Evolutionary conservation across 2,113 vertebrate genomes (phyloP).

Genomic region (Psammodynastes pulverulentus): DNA sequence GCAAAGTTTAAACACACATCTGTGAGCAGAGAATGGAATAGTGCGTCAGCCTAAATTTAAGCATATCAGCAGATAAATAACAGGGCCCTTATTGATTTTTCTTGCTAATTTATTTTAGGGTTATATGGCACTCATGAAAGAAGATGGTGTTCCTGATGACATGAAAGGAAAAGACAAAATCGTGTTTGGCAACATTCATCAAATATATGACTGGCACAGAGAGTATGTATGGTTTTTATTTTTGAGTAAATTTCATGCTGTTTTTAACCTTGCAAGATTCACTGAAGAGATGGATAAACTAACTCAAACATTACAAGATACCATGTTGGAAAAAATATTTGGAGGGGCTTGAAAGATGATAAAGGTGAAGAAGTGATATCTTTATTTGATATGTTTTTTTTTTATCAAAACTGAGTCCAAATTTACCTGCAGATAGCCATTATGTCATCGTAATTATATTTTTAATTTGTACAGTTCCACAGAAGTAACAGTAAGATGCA

Average conservation of each 20-base stretch:
- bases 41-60: neutral
- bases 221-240: conserved; percentile 78
- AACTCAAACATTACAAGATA: neutral
- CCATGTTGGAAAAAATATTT: neutral
- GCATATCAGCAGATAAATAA: neutral
- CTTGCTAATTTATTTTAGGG: conserved; percentile 72
- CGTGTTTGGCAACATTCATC: conserved; percentile 97
- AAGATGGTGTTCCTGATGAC: conserved; percentile 94
- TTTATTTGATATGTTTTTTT: neutral
- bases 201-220: conserved; percentile 99
- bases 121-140: conserved; percentile 96
- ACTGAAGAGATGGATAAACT: neutral
- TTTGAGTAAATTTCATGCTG: neutral
- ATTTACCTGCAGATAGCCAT: neutral
- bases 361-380: neutral
- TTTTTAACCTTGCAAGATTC: neutral
- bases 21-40: neutral
- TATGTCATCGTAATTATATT: neutral
- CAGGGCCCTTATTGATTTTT: neutral
- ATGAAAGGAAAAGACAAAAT: conserved; percentile 99
- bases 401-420: neutral
- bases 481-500: neutral
- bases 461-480: neutral
- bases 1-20: neutral
- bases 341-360: neutral